A percentile compares a stretch with the other conserved stretches of the same genome.
Conservation (phyloP, 2,888 invertebrate species). For the Drosophila demipolita region DNA sequence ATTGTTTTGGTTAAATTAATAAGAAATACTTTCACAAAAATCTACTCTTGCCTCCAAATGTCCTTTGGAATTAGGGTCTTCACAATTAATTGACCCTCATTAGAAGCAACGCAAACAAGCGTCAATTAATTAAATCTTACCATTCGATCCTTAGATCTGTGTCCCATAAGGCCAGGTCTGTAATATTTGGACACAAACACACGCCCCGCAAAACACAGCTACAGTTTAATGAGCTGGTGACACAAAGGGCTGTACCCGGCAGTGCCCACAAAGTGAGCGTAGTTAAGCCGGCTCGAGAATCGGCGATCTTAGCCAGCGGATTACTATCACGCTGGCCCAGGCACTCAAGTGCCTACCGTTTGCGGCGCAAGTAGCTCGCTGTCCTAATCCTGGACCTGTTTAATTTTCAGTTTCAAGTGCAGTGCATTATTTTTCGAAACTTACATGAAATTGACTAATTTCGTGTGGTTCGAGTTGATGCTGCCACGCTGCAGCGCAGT, state of each 20-base stretch:
- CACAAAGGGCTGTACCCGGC: constrained; percentile 56
- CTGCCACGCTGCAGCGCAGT: constrained; percentile 45
- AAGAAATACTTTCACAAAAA: constrained; percentile 1
- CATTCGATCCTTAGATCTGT: constrained; percentile 33
- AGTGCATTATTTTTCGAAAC: constrained; percentile 52
- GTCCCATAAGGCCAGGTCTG: constrained; percentile 8
- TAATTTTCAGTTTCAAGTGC: constrained; percentile 60
- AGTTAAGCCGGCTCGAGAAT: constrained; percentile 30
- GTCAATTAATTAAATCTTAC: constrained; percentile 60
- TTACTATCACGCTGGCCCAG: constrained; percentile 68
- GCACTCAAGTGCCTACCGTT: constrained; percentile 59
- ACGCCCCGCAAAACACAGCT: constrained; percentile 33
- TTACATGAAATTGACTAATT: constrained; percentile 82
- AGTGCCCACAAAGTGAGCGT: constrained; percentile 48
- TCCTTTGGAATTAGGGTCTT: constrained; percentile 16
- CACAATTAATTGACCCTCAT: constrained; percentile 51
- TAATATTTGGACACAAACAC: constrained; percentile 25
- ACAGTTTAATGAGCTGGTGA: constrained; percentile 68
- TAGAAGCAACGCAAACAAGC: constrained; percentile 49
- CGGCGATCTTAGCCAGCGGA: constrained; percentile 51
- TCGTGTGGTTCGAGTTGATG: constrained; percentile 39
- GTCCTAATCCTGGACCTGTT: constrained; percentile 60
- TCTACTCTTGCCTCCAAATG: not conserved
- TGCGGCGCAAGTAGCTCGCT: constrained; percentile 44
- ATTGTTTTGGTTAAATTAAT: constrained; percentile 5